Conservation (phyloP, 1,140 invertebrate species). For the Conopomorpha cramerella region DNA sequence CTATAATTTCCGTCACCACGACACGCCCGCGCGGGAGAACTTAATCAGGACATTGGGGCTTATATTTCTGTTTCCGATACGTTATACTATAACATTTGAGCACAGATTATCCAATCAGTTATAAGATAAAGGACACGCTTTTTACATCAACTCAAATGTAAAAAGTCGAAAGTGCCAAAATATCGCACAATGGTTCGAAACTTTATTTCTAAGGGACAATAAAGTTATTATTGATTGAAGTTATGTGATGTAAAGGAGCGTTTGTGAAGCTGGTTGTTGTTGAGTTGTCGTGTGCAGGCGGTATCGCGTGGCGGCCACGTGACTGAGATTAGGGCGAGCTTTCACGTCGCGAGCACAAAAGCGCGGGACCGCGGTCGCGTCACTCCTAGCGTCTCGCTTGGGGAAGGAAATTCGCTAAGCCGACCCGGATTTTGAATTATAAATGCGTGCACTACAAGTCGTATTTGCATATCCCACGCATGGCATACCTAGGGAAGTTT, state of each 20-base stretch:
- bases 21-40: constrained; percentile 34
- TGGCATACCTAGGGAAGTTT: too few species aligned
- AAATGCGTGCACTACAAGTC: constrained; percentile 39
- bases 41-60: constrained; percentile 44
- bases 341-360: constrained; percentile 49
- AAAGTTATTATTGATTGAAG: too few species aligned
- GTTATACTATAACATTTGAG: constrained; percentile 53
- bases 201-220: constrained; percentile 7
- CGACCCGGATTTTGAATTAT: constrained; percentile 50
- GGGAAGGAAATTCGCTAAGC: constrained; percentile 47
- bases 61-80: constrained; percentile 57
- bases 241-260: constrained; percentile 12
- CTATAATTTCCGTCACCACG: constrained; percentile 40
- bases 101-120: constrained; percentile 60
- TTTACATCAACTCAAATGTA: constrained; percentile 17
- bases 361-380: constrained; percentile 30
- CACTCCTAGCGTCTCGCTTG: constrained; percentile 46
- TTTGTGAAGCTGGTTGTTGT: constrained; percentile 21
- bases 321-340: constrained; percentile 45
- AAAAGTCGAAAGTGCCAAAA: constrained; percentile 22
- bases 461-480: constrained; percentile 59
- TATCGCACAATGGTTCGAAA: constrained; percentile 16
- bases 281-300: constrained; percentile 42
- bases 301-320: constrained; percentile 42
- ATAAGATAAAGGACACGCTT: constrained; percentile 55